Evolutionary conservation across 2,888 invertebrate species (phyloP), one percentile per base, ranked within the genome.

Genomic region (Caenorhabditis sulstoni): DNA sequence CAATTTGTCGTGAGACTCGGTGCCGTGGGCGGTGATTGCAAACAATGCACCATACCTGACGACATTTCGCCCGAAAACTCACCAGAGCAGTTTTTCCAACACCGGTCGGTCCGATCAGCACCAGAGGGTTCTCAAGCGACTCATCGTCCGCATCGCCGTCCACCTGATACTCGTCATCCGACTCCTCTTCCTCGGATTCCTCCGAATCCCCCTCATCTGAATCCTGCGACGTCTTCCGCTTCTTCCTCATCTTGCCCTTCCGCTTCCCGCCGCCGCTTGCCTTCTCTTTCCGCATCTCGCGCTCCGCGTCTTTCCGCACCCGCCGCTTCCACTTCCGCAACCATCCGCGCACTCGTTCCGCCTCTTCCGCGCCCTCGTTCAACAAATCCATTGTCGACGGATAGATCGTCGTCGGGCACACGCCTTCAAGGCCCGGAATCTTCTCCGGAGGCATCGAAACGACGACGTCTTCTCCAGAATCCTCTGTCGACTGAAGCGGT

Each of bases 31-130:
- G 7, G 29, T 3, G 7, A 7, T 29, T 29, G 29, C 29, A 7
- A 5, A 29, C 29, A 29, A 29, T 29, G 29, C 29, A 29, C 29
- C 29, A 7, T 29, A 29, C 7, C 7, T 7, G 29, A 29, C 29
- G 29, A 23, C 29, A 23, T 41, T 12, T 20, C 52, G n/a, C 20
- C 20, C 35, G 16, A 52, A 53, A 29, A 58, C 49, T 16, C 14
- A 77, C 76, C 47, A 78, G 55, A 7, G 78, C 78, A n/a, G 65
- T 67, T 20, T 78, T 78, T 44, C 78, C 78, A n/a, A 71, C 71
- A 23, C 78, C 78, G 11, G 62, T 62, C 11, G 78, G 78, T 3
- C 78, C 78, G 16, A 67, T 73, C 47, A 78, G 55, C 16, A 78
- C 66, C 47, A 78, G 44, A 1, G 78, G 78, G 39, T 78, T 78